Percentiles rank a stretch among this genome's conserved stretches.
These are phyloP conservation scores for Thunnus maccoyii DNA, from an alignment of 2,113 vertebrate genomes.

Conservation along the genomic window DNA sequence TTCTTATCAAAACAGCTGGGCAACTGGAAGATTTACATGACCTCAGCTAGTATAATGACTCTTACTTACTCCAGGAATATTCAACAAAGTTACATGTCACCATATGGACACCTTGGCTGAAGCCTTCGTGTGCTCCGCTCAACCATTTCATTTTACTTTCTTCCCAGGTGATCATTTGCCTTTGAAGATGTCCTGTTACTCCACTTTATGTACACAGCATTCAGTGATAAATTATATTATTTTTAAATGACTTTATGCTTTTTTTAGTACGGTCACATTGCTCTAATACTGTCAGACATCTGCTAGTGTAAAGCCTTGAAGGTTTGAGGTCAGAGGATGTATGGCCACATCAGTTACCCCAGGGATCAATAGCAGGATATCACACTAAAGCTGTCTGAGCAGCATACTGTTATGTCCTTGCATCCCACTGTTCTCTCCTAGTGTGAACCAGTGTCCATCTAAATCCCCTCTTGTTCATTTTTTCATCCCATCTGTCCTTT, in stretches of 20 bases:
- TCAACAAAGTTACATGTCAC: slow-evolving; percentile 4
- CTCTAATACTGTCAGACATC: slow-evolving; percentile 13
- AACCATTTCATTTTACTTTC: not conserved
- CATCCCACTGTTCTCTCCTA: slow-evolving; percentile 32
- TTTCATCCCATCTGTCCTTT: slow-evolving; percentile 59
- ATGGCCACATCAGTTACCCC: slow-evolving; percentile 15
- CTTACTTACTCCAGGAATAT: not conserved
- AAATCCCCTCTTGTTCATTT: slow-evolving; percentile 69
- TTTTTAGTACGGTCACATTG: not conserved
- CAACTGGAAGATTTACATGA: not conserved
- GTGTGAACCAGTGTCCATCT: slow-evolving; percentile 7
- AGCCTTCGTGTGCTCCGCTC: not conserved
- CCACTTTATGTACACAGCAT: not conserved
- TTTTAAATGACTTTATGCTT: not conserved
- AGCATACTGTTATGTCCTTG: slow-evolving; percentile 24
- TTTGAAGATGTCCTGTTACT: slow-evolving; percentile 15
- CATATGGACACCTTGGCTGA: slow-evolving; percentile 21
- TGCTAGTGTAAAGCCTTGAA: not conserved
- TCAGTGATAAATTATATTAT: not conserved
- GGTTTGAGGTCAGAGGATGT: slow-evolving; percentile 29
- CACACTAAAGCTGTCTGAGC: slow-evolving; percentile 25
- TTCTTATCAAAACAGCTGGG: not conserved
- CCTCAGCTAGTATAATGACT: slow-evolving; percentile 4
- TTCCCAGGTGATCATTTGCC: not conserved
- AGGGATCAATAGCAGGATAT: slow-evolving; percentile 48